Evolutionary conservation across 2,888 invertebrate species (phyloP).

Genomic region (Agapostemon virescens): DNA sequence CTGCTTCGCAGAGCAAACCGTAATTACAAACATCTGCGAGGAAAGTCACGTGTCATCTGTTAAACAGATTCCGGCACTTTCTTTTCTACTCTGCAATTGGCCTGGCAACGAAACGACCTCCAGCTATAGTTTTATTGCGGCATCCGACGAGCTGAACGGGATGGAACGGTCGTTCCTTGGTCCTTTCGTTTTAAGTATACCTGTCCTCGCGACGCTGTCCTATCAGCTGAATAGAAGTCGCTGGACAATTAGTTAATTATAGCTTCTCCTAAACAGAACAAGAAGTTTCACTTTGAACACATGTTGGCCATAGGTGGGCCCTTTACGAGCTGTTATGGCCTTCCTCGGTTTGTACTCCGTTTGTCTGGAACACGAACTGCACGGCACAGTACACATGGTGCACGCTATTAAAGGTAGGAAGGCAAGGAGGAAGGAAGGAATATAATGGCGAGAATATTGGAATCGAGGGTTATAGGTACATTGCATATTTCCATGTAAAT

Average conservation of each 20-base stretch:
- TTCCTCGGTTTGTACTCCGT: not conserved
- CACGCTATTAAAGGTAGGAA: not conserved
- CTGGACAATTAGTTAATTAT: not conserved
- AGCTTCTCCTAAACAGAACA: not conserved
- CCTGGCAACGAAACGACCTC: not conserved
- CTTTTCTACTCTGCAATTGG: not conserved
- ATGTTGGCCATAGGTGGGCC: not conserved
- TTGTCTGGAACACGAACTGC: not conserved
- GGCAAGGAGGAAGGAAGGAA: not conserved
- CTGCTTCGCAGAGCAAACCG: not conserved
- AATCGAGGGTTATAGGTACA: not conserved
- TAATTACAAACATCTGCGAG: conserved; percentile 3
- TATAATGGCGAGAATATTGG: not conserved
- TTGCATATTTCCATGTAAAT: not conserved
- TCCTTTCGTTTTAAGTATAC: not conserved
- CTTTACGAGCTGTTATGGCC: conserved; percentile 6
- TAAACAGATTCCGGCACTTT: conserved; percentile 12
- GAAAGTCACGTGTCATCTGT: conserved; percentile 14
- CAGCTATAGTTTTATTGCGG: not conserved
- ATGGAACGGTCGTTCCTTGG: not conserved
- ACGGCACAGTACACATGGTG: not conserved
- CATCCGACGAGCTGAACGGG: not conserved
- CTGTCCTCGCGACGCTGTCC: not conserved
- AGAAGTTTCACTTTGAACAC: conserved; percentile 10
- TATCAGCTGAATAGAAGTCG: not conserved